Conservation (phyloP, 2,797 vertebrate species). For the Nannoperca australis region DNA sequence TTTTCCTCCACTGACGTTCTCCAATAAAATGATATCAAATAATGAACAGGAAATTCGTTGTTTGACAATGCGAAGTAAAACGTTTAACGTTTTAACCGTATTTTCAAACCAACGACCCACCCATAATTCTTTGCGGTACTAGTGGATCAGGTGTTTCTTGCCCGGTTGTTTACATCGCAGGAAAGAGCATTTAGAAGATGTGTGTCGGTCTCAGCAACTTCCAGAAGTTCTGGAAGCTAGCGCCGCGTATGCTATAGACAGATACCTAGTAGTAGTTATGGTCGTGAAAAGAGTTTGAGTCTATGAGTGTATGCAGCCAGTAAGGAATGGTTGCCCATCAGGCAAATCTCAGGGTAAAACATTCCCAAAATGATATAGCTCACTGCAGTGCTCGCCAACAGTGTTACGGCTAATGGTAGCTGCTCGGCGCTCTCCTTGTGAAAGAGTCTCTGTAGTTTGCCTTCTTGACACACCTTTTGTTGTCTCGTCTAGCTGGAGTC, state of each 20-base stretch:
- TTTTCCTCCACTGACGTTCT: neutral
- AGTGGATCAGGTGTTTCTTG: accelerated
- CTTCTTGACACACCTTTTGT: constrained; percentile 76
- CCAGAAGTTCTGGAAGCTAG: neutral
- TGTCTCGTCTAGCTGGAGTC: constrained; percentile 60
- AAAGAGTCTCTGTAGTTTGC: constrained; percentile 39
- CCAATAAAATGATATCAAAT: neutral
- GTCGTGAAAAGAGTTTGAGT: no score
- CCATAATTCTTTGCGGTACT: constrained; percentile 58
- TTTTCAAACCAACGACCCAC: neutral
- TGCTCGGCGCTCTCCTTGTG: neutral
- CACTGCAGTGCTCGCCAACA: neutral
- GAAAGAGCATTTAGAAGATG: neutral
- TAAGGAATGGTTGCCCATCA: neutral
- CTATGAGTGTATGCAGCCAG: accelerated
- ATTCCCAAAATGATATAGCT: accelerated
- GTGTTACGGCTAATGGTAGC: constrained; percentile 22
- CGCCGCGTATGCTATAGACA: neutral
- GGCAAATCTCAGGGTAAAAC: neutral
- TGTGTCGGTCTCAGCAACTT: neutral
- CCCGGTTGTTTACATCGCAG: neutral
- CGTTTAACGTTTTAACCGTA: no score
- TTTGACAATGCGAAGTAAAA: neutral
- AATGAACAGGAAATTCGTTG: accelerated
- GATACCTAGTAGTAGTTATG: accelerated